These are phyloP conservation scores for Platyscelio sp. DNA, from an alignment of 2,888 invertebrate genomes.

Conservation along the genomic window DNA sequence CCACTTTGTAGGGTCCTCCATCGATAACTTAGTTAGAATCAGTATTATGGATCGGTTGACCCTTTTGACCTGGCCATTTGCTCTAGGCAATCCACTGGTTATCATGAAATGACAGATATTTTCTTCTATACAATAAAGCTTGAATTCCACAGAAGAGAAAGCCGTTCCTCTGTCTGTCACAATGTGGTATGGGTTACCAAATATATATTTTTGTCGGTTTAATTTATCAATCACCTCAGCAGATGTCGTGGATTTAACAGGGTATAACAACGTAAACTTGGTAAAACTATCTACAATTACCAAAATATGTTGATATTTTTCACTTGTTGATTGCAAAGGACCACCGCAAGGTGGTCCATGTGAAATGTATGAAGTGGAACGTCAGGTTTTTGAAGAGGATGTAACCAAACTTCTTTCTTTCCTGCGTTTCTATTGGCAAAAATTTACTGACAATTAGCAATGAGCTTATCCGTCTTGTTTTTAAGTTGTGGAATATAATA, in stretches of 20 bases:
- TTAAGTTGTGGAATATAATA: slow-evolving; percentile 40
- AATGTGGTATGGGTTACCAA: slow-evolving; percentile 41
- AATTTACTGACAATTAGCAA: slow-evolving; percentile 43
- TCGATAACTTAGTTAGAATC: slow-evolving; percentile 33
- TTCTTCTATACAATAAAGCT: slow-evolving; percentile 30
- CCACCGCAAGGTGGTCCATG: slow-evolving; percentile 15
- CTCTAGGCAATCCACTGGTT: slow-evolving; percentile 29
- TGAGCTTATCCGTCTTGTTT: slow-evolving; percentile 27
- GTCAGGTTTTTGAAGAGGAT: slow-evolving; percentile 30
- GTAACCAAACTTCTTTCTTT: slow-evolving; percentile 42
- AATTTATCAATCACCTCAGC: slow-evolving; percentile 44
- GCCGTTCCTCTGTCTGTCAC: slow-evolving; percentile 53
- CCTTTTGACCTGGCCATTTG: neutral
- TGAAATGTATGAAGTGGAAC: slow-evolving; percentile 25
- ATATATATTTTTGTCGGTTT: slow-evolving; percentile 32
- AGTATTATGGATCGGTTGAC: neutral
- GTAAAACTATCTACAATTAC: neutral
- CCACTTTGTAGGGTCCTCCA: slow-evolving; percentile 44
- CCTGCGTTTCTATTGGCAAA: slow-evolving; percentile 28
- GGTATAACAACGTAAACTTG: slow-evolving; percentile 28
- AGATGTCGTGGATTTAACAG: slow-evolving; percentile 6
- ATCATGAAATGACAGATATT: slow-evolving; percentile 33
- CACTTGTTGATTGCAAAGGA: neutral
- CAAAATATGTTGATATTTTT: slow-evolving; percentile 27
- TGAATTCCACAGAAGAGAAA: slow-evolving; percentile 47